Evolutionary conservation across 2,888 invertebrate species (phyloP), one percentile per base, ranked within the genome.

Genomic region (Teleiodes luculella): DNA sequence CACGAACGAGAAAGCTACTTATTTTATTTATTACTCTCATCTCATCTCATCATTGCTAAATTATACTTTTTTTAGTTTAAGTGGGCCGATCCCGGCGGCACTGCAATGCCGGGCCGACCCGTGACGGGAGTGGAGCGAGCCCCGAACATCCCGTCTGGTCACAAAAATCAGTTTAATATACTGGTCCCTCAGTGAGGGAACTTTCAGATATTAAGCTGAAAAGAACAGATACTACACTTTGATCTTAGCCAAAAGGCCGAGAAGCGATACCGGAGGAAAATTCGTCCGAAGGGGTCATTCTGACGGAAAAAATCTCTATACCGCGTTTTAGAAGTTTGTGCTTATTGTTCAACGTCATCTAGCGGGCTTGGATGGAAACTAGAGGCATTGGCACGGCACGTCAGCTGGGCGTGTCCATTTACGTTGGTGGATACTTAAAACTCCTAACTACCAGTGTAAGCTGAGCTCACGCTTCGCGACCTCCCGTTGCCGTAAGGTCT

Each of bases 91-190:
- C 48, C 48, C 48, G 35, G 48, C 36, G 36, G 48, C 48, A 48
- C 48, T 48, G 48, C 48, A 48, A 48, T 48, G 48, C 48, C 48
- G 48, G 48, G 48, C 48, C 48, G 48, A 48, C 48, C 48, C 48
- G 48, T 24, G 48, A 48, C 48, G 48, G 48, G 48, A 48, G 48
- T 48, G 48, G 48, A 48, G 48, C 48, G 48, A 48, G 48, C 48
- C 48, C 48, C 48, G 48, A 48, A 48, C 36, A 48, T 48, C 48
- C 48, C 48, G 48, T 48, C 48, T 36, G 35, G 35, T 35, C 20
- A 48, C 48, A 48, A 48, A 48, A 48, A 48, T 48, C 48, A 48
- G 48, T 20, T 48, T 48, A 48, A 48, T 48, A 36, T 48, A 48
- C 48, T 48, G 48, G 48, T 48, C 48, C 48, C 48, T 48, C 48